phyloP scores from a whole-genome alignment of 2,113 vertebrate species.

The Ageneiosus marmoratus region DNA sequence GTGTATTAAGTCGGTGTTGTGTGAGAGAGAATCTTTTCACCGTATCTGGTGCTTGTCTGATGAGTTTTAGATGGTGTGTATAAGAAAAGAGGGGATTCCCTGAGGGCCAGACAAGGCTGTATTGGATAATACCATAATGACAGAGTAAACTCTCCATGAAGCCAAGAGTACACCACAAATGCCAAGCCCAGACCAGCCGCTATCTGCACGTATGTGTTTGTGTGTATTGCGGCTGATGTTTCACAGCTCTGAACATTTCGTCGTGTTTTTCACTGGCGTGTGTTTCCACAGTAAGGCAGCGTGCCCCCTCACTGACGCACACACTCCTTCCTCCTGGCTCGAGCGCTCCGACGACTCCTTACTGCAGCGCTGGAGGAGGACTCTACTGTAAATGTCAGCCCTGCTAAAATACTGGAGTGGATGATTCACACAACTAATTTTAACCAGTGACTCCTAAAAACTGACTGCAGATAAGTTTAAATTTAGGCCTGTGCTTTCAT shows the following conservation, averaged over 20 bases:
- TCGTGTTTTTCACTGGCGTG: conserved; percentile 34
- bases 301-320: conserved; percentile 61
- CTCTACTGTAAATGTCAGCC: conserved; percentile 53
- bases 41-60: conserved; percentile 26
- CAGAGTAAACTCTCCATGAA: conserved; percentile 55
- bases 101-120: conserved; percentile 61
- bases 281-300: conserved; percentile 48
- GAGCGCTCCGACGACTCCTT: not conserved
- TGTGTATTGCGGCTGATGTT: conserved; percentile 56
- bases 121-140: conserved; percentile 70
- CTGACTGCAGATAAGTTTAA: conserved; percentile 18
- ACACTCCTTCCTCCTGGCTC: conserved; percentile 31
- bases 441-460: conserved; percentile 10
- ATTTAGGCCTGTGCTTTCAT: conserved; percentile 4
- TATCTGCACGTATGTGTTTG: conserved; percentile 51
- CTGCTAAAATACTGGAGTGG: conserved; percentile 43
- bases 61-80: conserved; percentile 26
- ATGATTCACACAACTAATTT: conserved; percentile 42
- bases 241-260: conserved; percentile 58
- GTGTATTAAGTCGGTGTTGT: conserved; percentile 15
- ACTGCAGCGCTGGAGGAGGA: conserved; percentile 31
- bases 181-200: conserved; percentile 49
- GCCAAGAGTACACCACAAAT: conserved; percentile 48
- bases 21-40: conserved; percentile 8
- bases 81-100: conserved; percentile 49